Conservation (phyloP, 2,797 vertebrate genomes). For the Micromesistius poutassou region DNA sequence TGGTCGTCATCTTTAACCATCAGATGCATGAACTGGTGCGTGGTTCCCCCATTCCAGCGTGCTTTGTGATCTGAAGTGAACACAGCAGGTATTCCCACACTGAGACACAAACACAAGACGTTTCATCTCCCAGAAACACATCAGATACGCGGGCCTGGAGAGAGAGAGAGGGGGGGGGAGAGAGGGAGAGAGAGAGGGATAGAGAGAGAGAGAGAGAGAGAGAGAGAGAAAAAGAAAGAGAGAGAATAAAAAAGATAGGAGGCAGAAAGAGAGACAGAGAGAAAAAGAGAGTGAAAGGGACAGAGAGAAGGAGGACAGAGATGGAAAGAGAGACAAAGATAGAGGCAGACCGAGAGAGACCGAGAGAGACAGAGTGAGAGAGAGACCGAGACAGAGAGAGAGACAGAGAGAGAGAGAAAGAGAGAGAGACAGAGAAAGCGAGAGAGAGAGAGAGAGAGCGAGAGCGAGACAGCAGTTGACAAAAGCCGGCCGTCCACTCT, state of each 20-base stretch:
- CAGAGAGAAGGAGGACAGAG: background rate
- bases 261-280: background rate
- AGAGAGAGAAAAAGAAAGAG: background rate
- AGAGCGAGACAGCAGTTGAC: background rate
- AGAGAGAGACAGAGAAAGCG: no score
- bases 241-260: background rate
- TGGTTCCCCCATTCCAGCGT: background rate
- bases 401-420: background rate
- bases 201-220: background rate
- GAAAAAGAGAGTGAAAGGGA: background rate
- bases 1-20: constrained; percentile 26
- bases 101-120: background rate
- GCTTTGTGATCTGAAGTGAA: background rate
- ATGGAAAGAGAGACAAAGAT: background rate
- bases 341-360: background rate
- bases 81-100: background rate
- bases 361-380: background rate
- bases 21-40: background rate
- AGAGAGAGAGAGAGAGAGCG: no score
- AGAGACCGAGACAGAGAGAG: background rate
- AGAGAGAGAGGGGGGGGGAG: background rate
- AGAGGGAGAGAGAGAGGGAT: background rate
- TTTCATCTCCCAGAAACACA: background rate
- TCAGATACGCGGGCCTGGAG: background rate
- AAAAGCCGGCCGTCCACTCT: background rate